Percentiles rank a stretch among this genome's conserved stretches.
Evolutionary conservation across 2,113 vertebrate species (phyloP).

Genomic region (Scalopus aquaticus): DNA sequence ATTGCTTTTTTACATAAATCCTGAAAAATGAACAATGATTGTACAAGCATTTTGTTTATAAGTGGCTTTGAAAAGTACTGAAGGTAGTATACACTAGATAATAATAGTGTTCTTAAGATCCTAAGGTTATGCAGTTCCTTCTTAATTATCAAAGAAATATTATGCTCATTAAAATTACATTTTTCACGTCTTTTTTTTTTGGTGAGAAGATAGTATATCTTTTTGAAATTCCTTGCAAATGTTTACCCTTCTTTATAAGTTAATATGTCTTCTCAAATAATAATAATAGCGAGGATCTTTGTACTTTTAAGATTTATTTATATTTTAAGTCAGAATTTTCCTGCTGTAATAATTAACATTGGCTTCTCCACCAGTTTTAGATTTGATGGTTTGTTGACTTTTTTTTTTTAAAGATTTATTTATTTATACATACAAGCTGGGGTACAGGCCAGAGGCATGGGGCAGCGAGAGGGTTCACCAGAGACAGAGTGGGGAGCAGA

Average conservation of each 20-base stretch:
- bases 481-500: no score
- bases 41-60: not conserved
- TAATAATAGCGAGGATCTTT: constrained; percentile 42
- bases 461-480: no score
- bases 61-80: constrained; percentile 20
- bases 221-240: not conserved
- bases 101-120: constrained; percentile 6
- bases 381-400: constrained; percentile 26
- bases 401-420: no score
- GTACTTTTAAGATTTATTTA: constrained; percentile 23
- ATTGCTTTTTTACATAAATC: constrained; percentile 17
- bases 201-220: not conserved
- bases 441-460: no score
- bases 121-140: not conserved
- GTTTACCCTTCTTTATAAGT: constrained; percentile 29
- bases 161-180: constrained; percentile 23
- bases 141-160: constrained; percentile 9
- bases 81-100: not conserved
- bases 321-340: constrained; percentile 56
- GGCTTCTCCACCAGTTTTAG: constrained; percentile 25
- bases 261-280: constrained; percentile 51
- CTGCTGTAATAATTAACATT: constrained; percentile 47
- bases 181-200: not conserved
- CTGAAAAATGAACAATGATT: not conserved
- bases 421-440: no score